Base-by-base conservation (phyloP, 2,888 invertebrate genomes). In the Cheilosia pagana region DNA sequence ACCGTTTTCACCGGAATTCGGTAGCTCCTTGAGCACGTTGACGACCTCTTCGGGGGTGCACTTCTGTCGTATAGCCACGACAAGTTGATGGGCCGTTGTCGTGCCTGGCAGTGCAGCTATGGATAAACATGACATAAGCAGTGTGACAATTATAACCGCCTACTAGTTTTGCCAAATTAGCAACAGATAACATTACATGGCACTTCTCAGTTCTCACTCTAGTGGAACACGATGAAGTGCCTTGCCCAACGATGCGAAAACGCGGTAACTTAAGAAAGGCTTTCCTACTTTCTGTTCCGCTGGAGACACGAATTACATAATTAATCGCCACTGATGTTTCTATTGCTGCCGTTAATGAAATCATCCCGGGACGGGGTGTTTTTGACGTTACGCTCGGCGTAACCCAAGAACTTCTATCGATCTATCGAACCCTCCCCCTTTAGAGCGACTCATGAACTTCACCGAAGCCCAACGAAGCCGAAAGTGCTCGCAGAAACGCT, bases 1-100 rank as follows among this genome's bases (percentile, higher is more conserved):
- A 63, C 92, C 92, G 90, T 92, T 93, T 87, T 92, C 92, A 43
- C 96, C 96, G 86, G 96, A 96, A 28, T 95, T 95, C 48, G 98
- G 98, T 48, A 98, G 93, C 82, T 98, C 97, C 86, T 97, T 96
- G 25, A 99, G 93, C 8, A 98, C 95, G 88, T 95, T 95, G 50
- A 98, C 92, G 0, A 97, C 97, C 90, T 98, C 98, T 89, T 98
- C 98, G 0, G 97, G 95, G 0, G 97, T 95, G 91, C 97, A 97
- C 90, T 98, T 98, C 90, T 96, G 95, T 81, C 98, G 95, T 76
- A 99, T 96, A 71, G 97, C 95, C 19, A 96, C 94, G 3, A 97
- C 96, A 75, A 99, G 92, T 89, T 97, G 96, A 90, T 97, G 97
- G 4, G 98, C 98, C 0, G 96, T 95, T 79, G 95, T 93, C 0